A percentile compares a stretch with the other conserved stretches of the same genome.
These are phyloP conservation scores for Cyrtorhinus lividipennis DNA, from an alignment of 1,140 invertebrate species.

Conservation along the genomic window DNA sequence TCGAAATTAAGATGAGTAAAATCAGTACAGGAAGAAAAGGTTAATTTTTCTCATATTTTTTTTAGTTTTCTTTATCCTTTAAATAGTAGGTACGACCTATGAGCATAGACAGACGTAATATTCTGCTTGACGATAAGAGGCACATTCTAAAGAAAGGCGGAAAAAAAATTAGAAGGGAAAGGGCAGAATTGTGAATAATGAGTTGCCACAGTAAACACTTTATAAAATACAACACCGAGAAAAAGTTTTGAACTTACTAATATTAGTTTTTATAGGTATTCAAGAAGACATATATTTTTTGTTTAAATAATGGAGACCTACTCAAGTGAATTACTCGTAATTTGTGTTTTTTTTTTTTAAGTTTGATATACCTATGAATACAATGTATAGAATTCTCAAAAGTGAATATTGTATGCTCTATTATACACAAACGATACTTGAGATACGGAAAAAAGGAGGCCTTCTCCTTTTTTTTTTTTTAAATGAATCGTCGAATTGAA, in stretches of 20 bases:
- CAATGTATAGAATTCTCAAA: constrained; percentile 14
- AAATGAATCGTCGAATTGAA: too few relatives aligned
- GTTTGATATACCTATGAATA: constrained; percentile 17
- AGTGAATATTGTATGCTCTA: constrained; percentile 20
- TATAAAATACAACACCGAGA: constrained; percentile 20
- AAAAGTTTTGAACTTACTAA: constrained; percentile 17
- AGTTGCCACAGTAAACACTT: constrained; percentile 12
- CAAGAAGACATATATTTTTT: constrained; percentile 17
- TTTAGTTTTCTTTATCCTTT: too few relatives aligned
- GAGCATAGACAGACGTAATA: not conserved
- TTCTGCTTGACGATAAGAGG: not conserved
- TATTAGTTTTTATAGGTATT: constrained; percentile 18
- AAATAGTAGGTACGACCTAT: not conserved
- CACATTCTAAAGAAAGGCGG: not conserved
- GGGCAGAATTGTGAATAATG: constrained; percentile 5
- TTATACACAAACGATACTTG: constrained; percentile 11
- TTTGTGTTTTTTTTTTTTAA: constrained; percentile 17
- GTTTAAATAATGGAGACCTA: constrained; percentile 13
- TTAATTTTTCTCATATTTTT: not conserved
- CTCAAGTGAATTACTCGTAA: constrained; percentile 15
- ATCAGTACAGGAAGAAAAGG: not conserved
- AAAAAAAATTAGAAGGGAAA: not conserved
- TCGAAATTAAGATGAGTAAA: too few relatives aligned
- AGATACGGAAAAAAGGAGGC: constrained; percentile 14
- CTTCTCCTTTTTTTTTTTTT: constrained; percentile 1